Conservation (phyloP, 2,888 invertebrate genomes). For the Ametastegia equiseti region DNA sequence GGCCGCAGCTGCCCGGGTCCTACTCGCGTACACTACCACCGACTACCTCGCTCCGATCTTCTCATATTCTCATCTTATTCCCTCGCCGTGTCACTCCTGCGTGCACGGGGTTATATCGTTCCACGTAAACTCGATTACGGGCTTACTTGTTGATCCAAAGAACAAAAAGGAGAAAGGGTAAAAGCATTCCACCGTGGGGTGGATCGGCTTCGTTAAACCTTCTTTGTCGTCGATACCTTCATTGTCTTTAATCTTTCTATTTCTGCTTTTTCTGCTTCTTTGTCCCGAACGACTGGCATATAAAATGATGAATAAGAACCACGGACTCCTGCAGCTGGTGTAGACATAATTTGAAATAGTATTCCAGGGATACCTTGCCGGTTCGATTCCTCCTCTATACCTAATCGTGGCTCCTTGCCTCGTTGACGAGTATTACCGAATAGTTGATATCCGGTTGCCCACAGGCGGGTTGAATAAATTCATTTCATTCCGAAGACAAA, state of each 20-base stretch:
- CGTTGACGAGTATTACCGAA: neutral
- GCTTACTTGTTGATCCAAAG: constrained; percentile 28
- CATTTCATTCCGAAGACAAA: neutral
- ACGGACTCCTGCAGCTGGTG: neutral
- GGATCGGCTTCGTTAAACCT: neutral
- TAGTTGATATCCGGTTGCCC: neutral
- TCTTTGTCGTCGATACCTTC: neutral
- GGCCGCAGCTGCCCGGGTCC: constrained; percentile 65
- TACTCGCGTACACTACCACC: neutral
- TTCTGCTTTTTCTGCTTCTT: too few species aligned
- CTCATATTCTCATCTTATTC: neutral
- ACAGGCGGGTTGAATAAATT: neutral
- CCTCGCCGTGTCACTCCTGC: neutral
- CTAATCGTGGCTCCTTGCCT: neutral
- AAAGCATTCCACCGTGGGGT: neutral
- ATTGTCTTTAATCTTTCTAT: neutral
- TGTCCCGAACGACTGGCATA: neutral
- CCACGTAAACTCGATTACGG: neutral
- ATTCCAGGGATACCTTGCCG: neutral
- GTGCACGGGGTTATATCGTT: constrained; percentile 27
- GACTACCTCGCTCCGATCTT: constrained; percentile 6
- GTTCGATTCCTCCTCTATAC: neutral
- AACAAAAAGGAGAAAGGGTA: neutral
- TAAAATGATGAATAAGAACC: neutral
- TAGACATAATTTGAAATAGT: constrained; percentile 5